Percentiles rank a stretch among this genome's conserved stretches.
Conservation (phyloP, 2,888 invertebrate species). For the Caenorhabditis angaria region DNA sequence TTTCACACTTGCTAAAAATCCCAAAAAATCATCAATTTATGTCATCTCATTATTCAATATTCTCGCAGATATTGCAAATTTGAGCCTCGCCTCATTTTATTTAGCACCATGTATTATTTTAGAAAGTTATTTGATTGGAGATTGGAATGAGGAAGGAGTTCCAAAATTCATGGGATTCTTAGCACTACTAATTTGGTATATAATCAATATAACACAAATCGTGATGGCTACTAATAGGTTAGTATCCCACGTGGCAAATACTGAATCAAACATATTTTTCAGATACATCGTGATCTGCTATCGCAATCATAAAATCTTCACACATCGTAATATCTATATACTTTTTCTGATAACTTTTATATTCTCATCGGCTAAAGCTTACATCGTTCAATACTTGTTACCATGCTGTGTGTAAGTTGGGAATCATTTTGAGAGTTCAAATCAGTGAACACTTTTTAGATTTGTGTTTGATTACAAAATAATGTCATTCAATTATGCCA, state of each 20-base stretch:
- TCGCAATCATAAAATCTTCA: constrained; percentile 18
- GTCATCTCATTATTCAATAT: too few relatives aligned
- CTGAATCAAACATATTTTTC: too few relatives aligned
- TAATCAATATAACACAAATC: constrained; percentile 42
- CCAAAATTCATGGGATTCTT: neutral
- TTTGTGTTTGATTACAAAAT: constrained; percentile 40
- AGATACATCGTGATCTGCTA: constrained; percentile 46
- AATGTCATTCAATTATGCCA: constrained; percentile 42
- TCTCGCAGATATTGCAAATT: too few relatives aligned
- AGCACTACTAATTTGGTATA: constrained; percentile 20
- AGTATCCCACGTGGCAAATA: constrained; percentile 46
- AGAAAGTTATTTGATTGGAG: constrained; percentile 3
- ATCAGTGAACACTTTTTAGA: too few relatives aligned
- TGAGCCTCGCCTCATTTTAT: constrained; percentile 41
- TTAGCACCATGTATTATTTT: constrained; percentile 8
- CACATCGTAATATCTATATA: constrained; percentile 11
- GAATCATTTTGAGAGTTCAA: neutral
- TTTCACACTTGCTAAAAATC: constrained; percentile 20
- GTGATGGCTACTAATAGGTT: constrained; percentile 46
- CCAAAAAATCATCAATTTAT: constrained; percentile 25
- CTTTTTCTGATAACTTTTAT: constrained; percentile 1
- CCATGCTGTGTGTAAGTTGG: constrained; percentile 43
- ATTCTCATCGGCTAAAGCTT: constrained; percentile 22
- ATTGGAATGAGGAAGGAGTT: too few relatives aligned
- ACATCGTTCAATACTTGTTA: constrained; percentile 42